Conservation (phyloP, 2,797 vertebrate genomes). For the Denticeps clupeoides region DNA sequence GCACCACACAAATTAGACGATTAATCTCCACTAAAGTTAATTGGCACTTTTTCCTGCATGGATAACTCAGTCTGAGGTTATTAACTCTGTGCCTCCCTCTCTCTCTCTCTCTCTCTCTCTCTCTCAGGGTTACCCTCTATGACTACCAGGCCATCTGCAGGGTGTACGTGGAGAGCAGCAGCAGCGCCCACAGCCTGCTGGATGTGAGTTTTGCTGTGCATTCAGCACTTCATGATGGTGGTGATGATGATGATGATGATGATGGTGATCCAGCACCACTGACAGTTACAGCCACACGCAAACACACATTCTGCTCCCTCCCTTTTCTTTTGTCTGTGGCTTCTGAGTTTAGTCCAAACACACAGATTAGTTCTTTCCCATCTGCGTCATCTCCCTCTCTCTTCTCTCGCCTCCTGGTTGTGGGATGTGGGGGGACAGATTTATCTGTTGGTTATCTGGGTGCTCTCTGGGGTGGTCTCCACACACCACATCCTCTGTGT, state of each 20-base stretch:
- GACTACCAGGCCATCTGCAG: slow-evolving; percentile 93
- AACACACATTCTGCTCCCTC: background rate
- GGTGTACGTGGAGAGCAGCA: slow-evolving; percentile 86
- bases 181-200: slow-evolving; percentile 74
- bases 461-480: slow-evolving; percentile 29
- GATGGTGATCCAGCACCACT: too few species aligned
- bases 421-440: background rate
- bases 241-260: too few species aligned
- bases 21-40: too few species aligned
- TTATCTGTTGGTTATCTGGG: slow-evolving; percentile 18
- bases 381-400: background rate
- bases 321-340: background rate
- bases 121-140: slow-evolving; percentile 75
- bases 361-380: slow-evolving; percentile 1
- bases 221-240: too few species aligned
- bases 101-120: slow-evolving; percentile 9
- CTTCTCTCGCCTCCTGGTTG: background rate
- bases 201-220: too few species aligned
- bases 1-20: too few species aligned
- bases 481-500: slow-evolving; percentile 27
- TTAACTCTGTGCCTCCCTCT: background rate
- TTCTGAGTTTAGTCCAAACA: background rate
- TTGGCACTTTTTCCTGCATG: too few species aligned
- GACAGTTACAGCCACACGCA: slow-evolving; percentile 1
- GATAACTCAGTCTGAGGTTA: too few species aligned